Evolutionary conservation across 1,140 invertebrate genomes (phyloP), one percentile per base, ranked within the genome.

Genomic region (Heliconius hermathena): DNA sequence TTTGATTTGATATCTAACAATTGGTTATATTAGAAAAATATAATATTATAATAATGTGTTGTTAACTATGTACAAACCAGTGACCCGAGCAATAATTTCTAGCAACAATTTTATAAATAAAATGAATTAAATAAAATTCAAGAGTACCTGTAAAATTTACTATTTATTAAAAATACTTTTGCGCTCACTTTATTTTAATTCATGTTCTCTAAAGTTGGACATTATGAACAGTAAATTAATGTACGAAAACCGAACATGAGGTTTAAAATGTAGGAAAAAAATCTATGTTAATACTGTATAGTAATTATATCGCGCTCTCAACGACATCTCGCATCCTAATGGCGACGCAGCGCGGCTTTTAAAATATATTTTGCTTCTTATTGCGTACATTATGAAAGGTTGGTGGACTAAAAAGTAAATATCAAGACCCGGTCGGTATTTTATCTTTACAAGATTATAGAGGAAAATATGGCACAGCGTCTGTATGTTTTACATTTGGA

Each of bases 161-260:
- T 75, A 73, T 46, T 79, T 79, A 79, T n/a, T 79, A 75, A 79
- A 79, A 75, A 79, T 75, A 79, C 54, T 79, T 79, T 74, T 66
- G 22, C 71, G 52, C 71, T 36, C 38, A 73, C 29, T 73, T 78
- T 78, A 71, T 73, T 73, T 73, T 33, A 38, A 52, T 72, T 36
- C 71, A 46, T 20, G 49, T 77, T 77, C 36, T 1, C n/a, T 57
- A 57, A 57, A 57, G 54, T 57, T 57, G 54, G 54, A 22, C 54
- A 22, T 57, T 57, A n/a, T 8, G 54, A 57, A 20, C 3, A 57
- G 5, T 57, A n/a, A 57, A 41, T 41, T 2, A 57, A 57, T 57
- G 54, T 57, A 57, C 54, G 54, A 57, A 46, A 22, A 57, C 54
- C n/a, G n/a, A 57, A 57, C 54, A 57, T 22, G n/a, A 3, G 0